These are phyloP conservation scores for Pogonocherus hispidulus DNA, from an alignment of 2,888 invertebrate genomes.

Conservation along the genomic window DNA sequence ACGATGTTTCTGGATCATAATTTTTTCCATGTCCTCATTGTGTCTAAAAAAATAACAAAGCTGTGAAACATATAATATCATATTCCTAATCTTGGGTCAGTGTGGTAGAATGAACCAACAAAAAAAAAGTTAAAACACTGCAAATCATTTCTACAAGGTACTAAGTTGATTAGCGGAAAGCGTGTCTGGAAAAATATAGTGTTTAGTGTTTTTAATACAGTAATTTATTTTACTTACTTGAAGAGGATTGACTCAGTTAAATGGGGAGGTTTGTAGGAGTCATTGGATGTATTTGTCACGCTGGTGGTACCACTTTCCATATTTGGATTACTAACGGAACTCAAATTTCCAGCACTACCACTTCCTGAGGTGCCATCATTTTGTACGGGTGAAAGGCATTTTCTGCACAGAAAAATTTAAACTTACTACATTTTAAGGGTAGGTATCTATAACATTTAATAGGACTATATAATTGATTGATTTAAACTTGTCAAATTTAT, in stretches of 20 bases:
- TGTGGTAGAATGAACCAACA: too few relatives aligned
- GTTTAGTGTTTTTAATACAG: too few relatives aligned
- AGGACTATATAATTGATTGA: not conserved
- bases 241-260: conserved; percentile 75
- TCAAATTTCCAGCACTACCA: conserved; percentile 74
- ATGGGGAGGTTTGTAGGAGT: conserved; percentile 70
- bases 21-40: conserved; percentile 86
- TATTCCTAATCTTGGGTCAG: too few relatives aligned
- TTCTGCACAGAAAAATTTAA: conserved; percentile 60
- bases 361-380: conserved; percentile 73
- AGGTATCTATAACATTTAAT: too few relatives aligned
- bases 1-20: conserved; percentile 79
- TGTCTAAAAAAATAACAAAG: conserved; percentile 78
- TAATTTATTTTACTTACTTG: conserved; percentile 66
- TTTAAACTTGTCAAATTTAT: not conserved
- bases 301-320: conserved; percentile 72
- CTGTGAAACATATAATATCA: too few relatives aligned
- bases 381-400: conserved; percentile 69
- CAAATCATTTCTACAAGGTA: too few relatives aligned
- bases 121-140: too few relatives aligned
- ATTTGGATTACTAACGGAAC: conserved; percentile 73
- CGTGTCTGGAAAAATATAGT: too few relatives aligned
- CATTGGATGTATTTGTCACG: conserved; percentile 67
- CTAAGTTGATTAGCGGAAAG: too few relatives aligned
- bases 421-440: too few relatives aligned